phyloP scores from a whole-genome alignment of 2,888 invertebrate genomes.

The Oscheius myriophilus region DNA sequence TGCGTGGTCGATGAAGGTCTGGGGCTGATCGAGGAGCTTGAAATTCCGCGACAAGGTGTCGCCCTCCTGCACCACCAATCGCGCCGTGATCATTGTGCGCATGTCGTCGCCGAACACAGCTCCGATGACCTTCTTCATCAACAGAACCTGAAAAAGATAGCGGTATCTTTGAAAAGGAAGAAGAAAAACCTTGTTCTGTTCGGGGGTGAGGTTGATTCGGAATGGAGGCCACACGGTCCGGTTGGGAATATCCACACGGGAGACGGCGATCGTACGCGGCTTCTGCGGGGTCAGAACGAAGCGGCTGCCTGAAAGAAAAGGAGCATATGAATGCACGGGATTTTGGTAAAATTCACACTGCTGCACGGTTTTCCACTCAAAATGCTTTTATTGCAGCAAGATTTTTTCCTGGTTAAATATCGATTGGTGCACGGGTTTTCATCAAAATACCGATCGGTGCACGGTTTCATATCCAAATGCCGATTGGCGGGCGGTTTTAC shows the following conservation, averaged over 20 bases:
- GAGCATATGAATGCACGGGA: neutral
- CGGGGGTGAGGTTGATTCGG: constrained; percentile 27
- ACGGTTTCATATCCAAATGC: no score
- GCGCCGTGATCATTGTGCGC: neutral
- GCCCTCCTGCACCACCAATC: constrained; percentile 21
- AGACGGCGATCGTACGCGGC: constrained; percentile 29
- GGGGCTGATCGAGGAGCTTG: constrained; percentile 35
- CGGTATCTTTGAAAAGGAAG: neutral
- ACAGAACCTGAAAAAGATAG: constrained; percentile 22
- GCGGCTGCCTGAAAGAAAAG: neutral
- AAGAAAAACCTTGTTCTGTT: constrained; percentile 29
- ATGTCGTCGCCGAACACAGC: constrained; percentile 35
- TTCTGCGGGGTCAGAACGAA: constrained; percentile 11
- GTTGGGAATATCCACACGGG: constrained; percentile 42
- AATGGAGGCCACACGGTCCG: constrained; percentile 36
- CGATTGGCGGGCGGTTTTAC: no score
- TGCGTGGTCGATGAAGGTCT: neutral
- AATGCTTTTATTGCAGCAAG: no score
- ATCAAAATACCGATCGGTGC: no score
- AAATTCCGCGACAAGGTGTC: constrained; percentile 31
- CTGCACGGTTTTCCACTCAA: no score
- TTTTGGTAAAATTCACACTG: no score
- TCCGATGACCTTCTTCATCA: constrained; percentile 36
- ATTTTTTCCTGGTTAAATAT: no score
- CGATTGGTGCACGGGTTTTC: no score